Evolutionary conservation across 2,113 vertebrate genomes (phyloP).

Genomic region (Pituophis catenifer): DNA sequence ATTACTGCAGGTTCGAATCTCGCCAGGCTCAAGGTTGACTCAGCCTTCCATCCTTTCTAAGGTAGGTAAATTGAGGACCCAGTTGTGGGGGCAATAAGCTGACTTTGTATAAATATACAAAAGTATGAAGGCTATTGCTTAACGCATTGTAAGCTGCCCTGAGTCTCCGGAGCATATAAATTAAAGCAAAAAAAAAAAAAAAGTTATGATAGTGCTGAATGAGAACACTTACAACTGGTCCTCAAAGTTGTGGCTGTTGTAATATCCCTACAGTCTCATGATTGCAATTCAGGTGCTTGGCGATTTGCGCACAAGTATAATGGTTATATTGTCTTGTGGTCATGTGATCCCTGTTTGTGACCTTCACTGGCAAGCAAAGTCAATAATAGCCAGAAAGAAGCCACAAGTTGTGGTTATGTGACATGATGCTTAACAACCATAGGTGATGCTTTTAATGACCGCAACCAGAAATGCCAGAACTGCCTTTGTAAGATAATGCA

Average conservation of each 20-base stretch:
- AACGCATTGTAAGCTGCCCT: no score
- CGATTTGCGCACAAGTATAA: neutral
- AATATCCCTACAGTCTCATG: neutral
- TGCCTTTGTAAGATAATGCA: neutral
- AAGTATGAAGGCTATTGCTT: no score
- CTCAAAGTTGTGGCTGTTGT: neutral
- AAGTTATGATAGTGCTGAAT: neutral
- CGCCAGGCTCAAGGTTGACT: no score
- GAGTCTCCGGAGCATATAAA: no score
- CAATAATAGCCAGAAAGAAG: neutral
- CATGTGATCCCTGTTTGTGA: neutral
- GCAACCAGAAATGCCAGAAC: neutral
- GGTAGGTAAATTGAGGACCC: no score
- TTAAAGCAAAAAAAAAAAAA: no score
- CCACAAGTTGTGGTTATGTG: neutral
- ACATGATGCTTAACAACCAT: neutral
- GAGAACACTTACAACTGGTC: neutral
- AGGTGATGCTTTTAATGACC: neutral
- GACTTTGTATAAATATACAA: no score
- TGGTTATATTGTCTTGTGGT: neutral
- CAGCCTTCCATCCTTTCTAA: no score
- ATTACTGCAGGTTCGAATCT: no score
- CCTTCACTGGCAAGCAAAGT: neutral
- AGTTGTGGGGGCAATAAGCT: no score
- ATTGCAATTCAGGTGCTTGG: neutral